Evolutionary conservation across 2,113 vertebrate genomes (phyloP).

Genomic region (Cyanoramphus novaezelandiae): DNA sequence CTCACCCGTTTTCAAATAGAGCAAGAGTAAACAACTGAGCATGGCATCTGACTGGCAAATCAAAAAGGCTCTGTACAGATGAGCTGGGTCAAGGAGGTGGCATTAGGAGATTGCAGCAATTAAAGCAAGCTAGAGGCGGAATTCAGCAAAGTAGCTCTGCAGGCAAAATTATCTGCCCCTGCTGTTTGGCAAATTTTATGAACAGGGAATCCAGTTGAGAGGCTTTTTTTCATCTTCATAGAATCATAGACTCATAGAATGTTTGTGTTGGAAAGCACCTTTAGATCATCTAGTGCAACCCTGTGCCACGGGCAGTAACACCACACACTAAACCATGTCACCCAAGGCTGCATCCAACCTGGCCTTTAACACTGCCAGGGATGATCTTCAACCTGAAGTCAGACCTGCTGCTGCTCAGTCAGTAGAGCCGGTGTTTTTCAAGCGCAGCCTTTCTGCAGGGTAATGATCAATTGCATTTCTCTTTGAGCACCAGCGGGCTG

Average conservation of each 20-base stretch:
- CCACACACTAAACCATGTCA: neutral
- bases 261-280: neutral
- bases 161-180: neutral
- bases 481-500: neutral
- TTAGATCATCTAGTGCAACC: neutral
- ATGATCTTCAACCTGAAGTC: neutral
- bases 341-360: neutral
- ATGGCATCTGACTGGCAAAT: neutral
- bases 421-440: neutral
- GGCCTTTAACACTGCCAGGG: neutral
- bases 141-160: neutral
- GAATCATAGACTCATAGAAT: neutral
- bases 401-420: neutral
- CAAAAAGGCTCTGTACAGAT: neutral
- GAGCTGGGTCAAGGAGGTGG: neutral
- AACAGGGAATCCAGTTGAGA: neutral
- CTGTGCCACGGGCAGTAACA: neutral
- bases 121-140: neutral
- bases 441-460: neutral
- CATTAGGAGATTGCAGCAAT: neutral
- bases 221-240: neutral
- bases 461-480: neutral
- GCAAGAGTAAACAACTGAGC: rapidly evolving
- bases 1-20: neutral
- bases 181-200: neutral